Evolutionary conservation across 1,140 invertebrate species (phyloP).

Genomic region (Andrena cerasifolii): DNA sequence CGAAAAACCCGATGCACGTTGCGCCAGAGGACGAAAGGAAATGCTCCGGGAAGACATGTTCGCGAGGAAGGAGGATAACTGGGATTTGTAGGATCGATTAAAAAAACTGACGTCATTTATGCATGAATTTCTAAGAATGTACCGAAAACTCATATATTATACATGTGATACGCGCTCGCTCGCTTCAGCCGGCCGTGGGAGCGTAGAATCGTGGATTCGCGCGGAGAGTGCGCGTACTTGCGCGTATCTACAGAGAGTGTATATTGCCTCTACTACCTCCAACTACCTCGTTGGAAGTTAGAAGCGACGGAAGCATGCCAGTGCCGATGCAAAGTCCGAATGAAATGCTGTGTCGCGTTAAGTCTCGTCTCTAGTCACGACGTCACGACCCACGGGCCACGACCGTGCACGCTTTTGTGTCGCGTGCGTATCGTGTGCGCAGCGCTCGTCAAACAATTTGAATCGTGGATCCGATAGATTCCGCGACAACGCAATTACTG

Average conservation of each 20-base stretch:
- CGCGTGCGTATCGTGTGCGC: slow-evolving; percentile 23
- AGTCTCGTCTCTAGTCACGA: slow-evolving; percentile 47
- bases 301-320: background rate
- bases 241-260: slow-evolving; percentile 24
- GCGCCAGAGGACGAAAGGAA: too few species aligned
- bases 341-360: slow-evolving; percentile 30
- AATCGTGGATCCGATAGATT: background rate
- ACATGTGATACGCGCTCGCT: background rate
- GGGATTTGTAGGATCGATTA: background rate
- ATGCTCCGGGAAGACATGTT: too few species aligned
- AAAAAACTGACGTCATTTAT: background rate
- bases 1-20: too few species aligned
- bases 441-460: background rate
- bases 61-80: background rate
- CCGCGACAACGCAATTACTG: background rate
- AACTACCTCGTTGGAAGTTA: background rate
- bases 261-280: slow-evolving; percentile 9
- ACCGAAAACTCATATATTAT: background rate
- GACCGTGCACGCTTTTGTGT: slow-evolving; percentile 28
- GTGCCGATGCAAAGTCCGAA: slow-evolving; percentile 44
- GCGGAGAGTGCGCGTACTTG: slow-evolving; percentile 6
- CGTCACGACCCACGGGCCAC: too few species aligned
- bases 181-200: background rate
- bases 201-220: background rate
- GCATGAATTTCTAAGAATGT: background rate